Base-by-base conservation (phyloP, 2,888 invertebrate genomes). In the Coelopa pilipes region DNA sequence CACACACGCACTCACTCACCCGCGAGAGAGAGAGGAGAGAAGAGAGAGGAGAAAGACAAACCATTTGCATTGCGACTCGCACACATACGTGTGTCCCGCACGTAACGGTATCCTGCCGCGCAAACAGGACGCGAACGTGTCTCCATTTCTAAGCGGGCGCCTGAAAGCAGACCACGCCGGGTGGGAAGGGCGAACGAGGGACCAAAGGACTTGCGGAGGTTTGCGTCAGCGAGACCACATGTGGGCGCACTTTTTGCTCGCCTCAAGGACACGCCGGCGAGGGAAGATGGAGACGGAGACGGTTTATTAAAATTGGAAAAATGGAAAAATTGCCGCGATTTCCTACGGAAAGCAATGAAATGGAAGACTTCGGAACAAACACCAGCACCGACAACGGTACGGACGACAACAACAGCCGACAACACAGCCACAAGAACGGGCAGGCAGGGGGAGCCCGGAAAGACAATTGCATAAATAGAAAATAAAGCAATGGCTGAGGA, bases 391-490 rank as follows among this genome's bases (percentile, higher is more conserved):
- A 5, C n/a, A 1, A 63, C 62, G 45, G 15, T 15, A 13, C 11
- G n/a, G 0, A 55, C 19, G 34, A 55, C n/a, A 21, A 34, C 2
- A 12, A 3, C 12, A 34, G 7, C 5, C 9, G 19, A 19, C 19
- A 67, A 67, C 11, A 68, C 17, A 34, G 34, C 24, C n/a, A 55
- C 10, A 60, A 49, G 50, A 55, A n/a, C 34, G 7, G 10, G 12
- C 21, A 57, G 21, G 7, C 15, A 19, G 53, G 46, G 34, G 46
- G 60, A 70, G 13, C 62, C 34, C 62, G 34, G 17, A 45, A 62
- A 50, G 62, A 70, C 69, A 55, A 70, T 62, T 70, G 70, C 62
- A 50, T 62, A 49, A 47, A 45, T 62, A 50, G 70, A 70, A 70
- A 63, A 70, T 62, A 62, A 60, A 70, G 60, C 46, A 57, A 53